Base-by-base conservation (phyloP, 1,140 invertebrate species). In the Pteromalus puparum region DNA sequence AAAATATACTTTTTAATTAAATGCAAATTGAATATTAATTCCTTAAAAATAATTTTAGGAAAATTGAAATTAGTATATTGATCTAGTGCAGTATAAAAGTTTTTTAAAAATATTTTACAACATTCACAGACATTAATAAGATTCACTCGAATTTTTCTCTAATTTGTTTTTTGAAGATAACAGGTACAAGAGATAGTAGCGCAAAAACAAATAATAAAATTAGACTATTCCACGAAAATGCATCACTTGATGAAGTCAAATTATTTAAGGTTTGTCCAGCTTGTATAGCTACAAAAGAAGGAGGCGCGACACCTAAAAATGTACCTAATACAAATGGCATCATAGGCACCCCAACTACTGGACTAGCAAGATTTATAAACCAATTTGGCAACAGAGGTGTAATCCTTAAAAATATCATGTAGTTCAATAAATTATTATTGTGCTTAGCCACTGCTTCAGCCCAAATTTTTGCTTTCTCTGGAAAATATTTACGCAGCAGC, bases 301-400 rank as follows among this genome's bases (percentile, higher is more conserved):
- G 99, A 74, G 99, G 98, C 4, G 98, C 98, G 4, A 99, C 99
- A 88, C 99, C 98, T 94, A 95, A 93, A 94, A 96, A 96, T 85
- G 99, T 99, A 82, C 99, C 99, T 70, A 99, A 88, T 84, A 97
- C 98, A 93, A 99, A 99, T 68, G 98, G 97, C 78, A 95, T 86
- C 68, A 99, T 91, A 26, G 98, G 98, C 30, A 99, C 98, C 89
- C 98, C 98, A 85, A 99, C 97, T 21, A 99, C 96, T 42, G 99
- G 99, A 85, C 99, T 97, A 5, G 97, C 96, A 87, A 99, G 95
- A 93, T 99, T 99, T 87, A 99, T 99, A 93, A 99, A 99, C 99
- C 99, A 99, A 93, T 99, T 99, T 7, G 99, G 99, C 82, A 99
- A 93, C 88, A 99, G 97, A 77, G 99, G 99, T 21, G 99, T 99